These are phyloP conservation scores for Hermodice carunculata DNA, from an alignment of 2,888 invertebrate genomes.

Conservation along the genomic window DNA sequence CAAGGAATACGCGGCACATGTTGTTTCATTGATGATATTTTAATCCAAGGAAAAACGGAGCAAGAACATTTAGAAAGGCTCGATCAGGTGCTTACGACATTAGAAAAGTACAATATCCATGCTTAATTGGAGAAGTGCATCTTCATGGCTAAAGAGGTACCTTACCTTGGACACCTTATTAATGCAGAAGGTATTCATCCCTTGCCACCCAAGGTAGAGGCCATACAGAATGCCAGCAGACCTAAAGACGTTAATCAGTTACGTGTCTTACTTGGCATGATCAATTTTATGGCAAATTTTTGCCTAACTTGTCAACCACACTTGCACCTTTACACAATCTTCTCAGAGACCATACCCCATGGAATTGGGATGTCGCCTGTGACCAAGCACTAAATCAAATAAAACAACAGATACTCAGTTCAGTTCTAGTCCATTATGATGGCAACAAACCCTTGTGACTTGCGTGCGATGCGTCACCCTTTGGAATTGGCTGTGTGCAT, in stretches of 20 bases:
- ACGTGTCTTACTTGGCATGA: too few relatives aligned
- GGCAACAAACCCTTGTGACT: background rate
- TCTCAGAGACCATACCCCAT: background rate
- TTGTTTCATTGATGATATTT: background rate
- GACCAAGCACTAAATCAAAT: background rate
- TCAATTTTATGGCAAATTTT: too few relatives aligned
- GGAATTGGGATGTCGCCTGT: background rate
- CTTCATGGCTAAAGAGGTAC: background rate
- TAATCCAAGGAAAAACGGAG: too few relatives aligned
- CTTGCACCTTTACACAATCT: background rate
- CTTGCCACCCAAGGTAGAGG: background rate
- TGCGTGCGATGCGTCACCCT: background rate
- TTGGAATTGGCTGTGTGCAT: slow-evolving; percentile 8
- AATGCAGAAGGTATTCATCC: background rate
- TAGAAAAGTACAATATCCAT: background rate
- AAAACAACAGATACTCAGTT: background rate
- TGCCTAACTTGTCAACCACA: background rate
- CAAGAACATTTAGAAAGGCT: background rate
- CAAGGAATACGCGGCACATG: background rate
- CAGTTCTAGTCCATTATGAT: background rate
- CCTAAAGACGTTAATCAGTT: too few relatives aligned
- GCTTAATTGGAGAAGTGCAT: background rate
- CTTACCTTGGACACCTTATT: background rate
- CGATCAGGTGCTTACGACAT: background rate
- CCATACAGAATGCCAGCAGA: background rate